A percentile compares a stretch with the other conserved stretches of the same genome.
phyloP scores from a whole-genome alignment of 2,113 vertebrate genomes.

The Centropus unirufus region DNA sequence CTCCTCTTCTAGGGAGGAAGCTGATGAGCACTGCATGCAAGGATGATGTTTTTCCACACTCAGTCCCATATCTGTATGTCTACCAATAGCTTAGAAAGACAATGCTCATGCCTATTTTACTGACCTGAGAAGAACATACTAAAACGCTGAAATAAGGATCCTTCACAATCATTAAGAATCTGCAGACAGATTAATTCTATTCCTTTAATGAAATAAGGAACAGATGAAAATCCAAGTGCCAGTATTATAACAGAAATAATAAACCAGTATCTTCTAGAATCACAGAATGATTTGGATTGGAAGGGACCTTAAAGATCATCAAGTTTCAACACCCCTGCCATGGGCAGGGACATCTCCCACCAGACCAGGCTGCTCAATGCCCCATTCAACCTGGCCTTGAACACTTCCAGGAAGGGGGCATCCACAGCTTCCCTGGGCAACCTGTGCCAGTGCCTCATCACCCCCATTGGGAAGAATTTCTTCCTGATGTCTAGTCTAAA shows the following conservation, averaged over 20 bases:
- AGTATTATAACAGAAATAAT: background rate
- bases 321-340: no score
- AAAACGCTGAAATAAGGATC: background rate
- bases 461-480: no score
- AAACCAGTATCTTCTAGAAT: background rate
- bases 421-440: no score
- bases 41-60: background rate
- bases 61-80: background rate
- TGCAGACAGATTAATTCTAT: background rate
- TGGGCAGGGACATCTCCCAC: no score
- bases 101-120: background rate
- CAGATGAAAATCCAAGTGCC: background rate
- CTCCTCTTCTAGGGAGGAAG: background rate
- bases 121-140: background rate
- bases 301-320: no score
- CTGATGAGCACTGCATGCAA: background rate
- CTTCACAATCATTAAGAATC: background rate
- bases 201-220: background rate
- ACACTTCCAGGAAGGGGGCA: no score
- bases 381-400: no score
- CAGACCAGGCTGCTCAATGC: no score
- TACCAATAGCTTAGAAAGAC: background rate
- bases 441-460: no score
- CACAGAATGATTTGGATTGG: no score
- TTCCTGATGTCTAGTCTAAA: no score